Conservation (phyloP, 2,888 invertebrate species). For the Diabrotica balteata region DNA sequence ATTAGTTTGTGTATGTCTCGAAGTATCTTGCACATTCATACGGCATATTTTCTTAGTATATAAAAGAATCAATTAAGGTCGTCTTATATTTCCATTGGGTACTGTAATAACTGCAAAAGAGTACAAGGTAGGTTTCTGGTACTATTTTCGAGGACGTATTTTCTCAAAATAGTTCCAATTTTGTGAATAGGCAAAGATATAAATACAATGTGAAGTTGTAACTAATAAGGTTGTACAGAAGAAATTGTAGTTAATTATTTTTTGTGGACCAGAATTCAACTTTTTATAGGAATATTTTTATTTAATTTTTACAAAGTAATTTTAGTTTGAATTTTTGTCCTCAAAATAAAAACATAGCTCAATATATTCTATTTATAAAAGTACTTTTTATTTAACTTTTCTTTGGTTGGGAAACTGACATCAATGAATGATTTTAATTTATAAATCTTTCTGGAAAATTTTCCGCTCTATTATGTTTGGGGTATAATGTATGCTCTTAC, state of each 20-base stretch:
- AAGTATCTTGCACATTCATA: too few species aligned
- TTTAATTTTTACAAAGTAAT: slow-evolving; percentile 38
- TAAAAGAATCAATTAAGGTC: background rate
- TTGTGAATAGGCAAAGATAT: slow-evolving; percentile 43
- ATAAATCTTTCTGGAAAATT: slow-evolving; percentile 9
- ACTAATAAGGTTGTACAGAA: slow-evolving; percentile 48
- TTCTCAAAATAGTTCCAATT: slow-evolving; percentile 26
- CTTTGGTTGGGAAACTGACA: slow-evolving; percentile 30
- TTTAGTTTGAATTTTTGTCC: slow-evolving; percentile 42
- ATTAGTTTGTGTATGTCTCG: too few species aligned
- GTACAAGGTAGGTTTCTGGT: slow-evolving; percentile 26
- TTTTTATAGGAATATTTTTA: slow-evolving; percentile 30
- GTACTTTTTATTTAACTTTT: slow-evolving; percentile 37
- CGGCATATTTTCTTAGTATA: too few species aligned
- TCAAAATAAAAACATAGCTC: slow-evolving; percentile 40
- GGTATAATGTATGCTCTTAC: slow-evolving; percentile 27
- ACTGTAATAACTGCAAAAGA: slow-evolving; percentile 31
- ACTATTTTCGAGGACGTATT: slow-evolving; percentile 22
- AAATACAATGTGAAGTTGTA: slow-evolving; percentile 49
- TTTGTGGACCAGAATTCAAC: slow-evolving; percentile 41
- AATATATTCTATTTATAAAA: slow-evolving; percentile 41
- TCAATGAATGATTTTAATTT: slow-evolving; percentile 24
- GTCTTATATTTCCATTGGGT: background rate
- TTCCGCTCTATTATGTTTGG: slow-evolving; percentile 18
- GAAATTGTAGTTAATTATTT: slow-evolving; percentile 43